Evolutionary conservation across 2,888 invertebrate genomes (phyloP).

Genomic region (Myopa testacea): DNA sequence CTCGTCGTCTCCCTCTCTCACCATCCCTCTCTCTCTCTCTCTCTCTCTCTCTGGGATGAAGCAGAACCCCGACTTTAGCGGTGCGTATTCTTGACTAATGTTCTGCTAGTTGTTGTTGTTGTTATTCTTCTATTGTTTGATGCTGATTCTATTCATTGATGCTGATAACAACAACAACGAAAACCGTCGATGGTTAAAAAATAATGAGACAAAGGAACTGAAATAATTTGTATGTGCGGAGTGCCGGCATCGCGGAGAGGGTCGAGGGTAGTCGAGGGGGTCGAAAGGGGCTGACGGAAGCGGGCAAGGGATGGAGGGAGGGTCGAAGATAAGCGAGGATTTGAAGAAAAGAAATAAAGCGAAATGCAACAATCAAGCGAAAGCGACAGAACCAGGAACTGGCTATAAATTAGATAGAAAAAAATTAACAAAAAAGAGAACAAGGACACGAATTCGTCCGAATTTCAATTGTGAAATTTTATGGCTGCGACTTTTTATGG

Average conservation of each 20-base stretch:
- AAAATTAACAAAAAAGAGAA: neutral
- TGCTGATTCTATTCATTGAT: neutral
- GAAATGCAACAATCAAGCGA: slow-evolving; percentile 38
- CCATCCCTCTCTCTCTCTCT: neutral
- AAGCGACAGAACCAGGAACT: neutral
- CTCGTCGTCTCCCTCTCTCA: too few relatives aligned
- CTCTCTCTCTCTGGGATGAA: neutral
- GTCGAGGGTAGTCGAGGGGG: neutral
- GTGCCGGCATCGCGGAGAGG: neutral
- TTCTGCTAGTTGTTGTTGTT: slow-evolving; percentile 9
- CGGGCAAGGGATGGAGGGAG: neutral
- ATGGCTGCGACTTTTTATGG: slow-evolving; percentile 13
- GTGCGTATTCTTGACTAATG: neutral
- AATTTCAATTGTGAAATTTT: slow-evolving; percentile 25
- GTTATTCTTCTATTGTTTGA: neutral
- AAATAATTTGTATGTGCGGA: slow-evolving; percentile 11
- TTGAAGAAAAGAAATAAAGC: neutral
- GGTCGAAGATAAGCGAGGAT: neutral
- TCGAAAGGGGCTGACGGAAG: neutral
- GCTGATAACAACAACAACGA: slow-evolving; percentile 10
- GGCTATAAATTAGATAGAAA: neutral
- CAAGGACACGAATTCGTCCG: slow-evolving; percentile 1
- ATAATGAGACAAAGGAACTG: neutral
- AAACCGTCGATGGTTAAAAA: neutral
- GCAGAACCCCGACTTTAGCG: neutral